Evolutionary conservation across 64 coral and sea anemone genomes (phyloP), one percentile per base, ranked within the genome.

Genomic region (Montipora sp.): DNA sequence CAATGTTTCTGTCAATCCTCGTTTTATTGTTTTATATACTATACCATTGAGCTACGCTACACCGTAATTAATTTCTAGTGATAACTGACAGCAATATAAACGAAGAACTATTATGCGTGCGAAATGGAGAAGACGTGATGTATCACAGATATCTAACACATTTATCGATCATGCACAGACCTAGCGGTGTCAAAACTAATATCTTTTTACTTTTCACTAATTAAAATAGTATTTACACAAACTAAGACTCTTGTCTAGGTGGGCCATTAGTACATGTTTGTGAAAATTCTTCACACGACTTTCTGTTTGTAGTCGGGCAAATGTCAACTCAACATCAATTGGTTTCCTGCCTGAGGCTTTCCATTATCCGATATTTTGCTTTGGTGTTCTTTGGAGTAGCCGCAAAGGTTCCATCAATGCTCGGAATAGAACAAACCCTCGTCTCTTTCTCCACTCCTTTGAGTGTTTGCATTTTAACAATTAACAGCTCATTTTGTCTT

Each of bases 141-240:
- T 65, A 5, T 68, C 20, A 16, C 5, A 15, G 3, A 67, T 27
- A 68, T 84, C 45, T 47, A 15, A 67, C 47, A 47, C 81, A 69
- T 67, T 84, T 47, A 27, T 12, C 13, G 45, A 46, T 43, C 60
- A 70, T 68, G 11, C 11, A 16, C 8, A 14, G 9, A 48, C 2
- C 18, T n/a, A 69, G 61, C 44, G 8, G 48, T 48, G 44, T 3
- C 46, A 47, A 78, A 49, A 49, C 11, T 47, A 49, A 49, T 63
- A 70, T 69, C 47, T 85, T 63, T 72, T 85, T 69, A 59, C 4
- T 23, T 47, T 68, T 20, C 10, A 48, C 20, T 71, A 22, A 23
- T 48, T 46, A 84, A 68, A 84, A 84, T 36, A 84, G 45, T 85
- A 72, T 85, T 85, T 85, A 85, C 82, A 85, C 65, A 85, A 71